Evolutionary conservation across 2,888 invertebrate species (phyloP).

Genomic region (Augochlorella aurata): DNA sequence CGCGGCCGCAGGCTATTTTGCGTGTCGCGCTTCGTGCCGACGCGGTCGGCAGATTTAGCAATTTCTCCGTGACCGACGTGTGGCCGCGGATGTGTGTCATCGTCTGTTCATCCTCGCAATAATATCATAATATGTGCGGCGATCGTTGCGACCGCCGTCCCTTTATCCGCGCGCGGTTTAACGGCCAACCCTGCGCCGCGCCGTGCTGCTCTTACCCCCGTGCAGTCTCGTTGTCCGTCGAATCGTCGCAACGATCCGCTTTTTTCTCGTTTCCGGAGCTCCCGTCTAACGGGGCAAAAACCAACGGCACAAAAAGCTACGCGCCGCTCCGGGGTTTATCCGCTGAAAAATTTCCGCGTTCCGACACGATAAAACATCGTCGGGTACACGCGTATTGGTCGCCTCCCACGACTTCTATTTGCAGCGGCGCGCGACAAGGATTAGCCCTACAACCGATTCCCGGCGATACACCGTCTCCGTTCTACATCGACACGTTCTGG

Average conservation of each 20-base stretch:
- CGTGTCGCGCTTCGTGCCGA: constrained; percentile 38
- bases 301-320: constrained; percentile 42
- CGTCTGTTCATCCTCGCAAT: constrained; percentile 11
- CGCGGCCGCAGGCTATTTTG: constrained; percentile 55
- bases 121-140: constrained; percentile 39
- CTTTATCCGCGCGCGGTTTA: constrained; percentile 6
- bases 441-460: constrained; percentile 58
- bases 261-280: constrained; percentile 1
- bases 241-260: background rate
- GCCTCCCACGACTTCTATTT: constrained; percentile 54
- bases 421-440: constrained; percentile 53
- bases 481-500: constrained; percentile 46
- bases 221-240: background rate
- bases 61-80: constrained; percentile 51
- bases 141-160: background rate
- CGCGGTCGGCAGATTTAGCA: constrained; percentile 43
- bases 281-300: constrained; percentile 52
- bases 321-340: constrained; percentile 56
- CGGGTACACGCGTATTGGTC: constrained; percentile 43
- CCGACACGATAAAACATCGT: constrained; percentile 43
- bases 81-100: constrained; percentile 37
- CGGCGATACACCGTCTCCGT: constrained; percentile 45
- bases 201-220: background rate
- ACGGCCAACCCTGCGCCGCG: background rate
- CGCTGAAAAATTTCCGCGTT: constrained; percentile 59